Conservation (phyloP, 2,888 invertebrate species). For the Drosophila paracracens region DNA sequence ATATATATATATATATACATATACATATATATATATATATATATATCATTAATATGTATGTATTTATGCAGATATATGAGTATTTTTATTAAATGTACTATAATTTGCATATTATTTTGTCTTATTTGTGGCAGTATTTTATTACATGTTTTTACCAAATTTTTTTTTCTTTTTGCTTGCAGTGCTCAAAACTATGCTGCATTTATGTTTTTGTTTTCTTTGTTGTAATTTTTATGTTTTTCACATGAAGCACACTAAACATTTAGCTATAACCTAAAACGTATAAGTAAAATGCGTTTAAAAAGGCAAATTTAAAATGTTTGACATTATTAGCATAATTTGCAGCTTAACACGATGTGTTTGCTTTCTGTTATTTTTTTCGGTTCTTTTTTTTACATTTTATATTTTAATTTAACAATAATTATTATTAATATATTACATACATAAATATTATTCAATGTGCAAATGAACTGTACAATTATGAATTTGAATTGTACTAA, state of each 20-base stretch:
- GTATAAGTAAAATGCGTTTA: conserved; percentile 56
- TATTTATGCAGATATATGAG: conserved; percentile 28
- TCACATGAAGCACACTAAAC: conserved; percentile 67
- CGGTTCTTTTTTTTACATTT: conserved; percentile 1
- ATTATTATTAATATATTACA: conserved; percentile 33
- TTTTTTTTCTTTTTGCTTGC: conserved; percentile 38
- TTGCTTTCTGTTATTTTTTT: neutral
- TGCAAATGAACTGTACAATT: conserved; percentile 75
- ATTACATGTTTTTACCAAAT: conserved; percentile 64
- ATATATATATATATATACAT: conserved; percentile 27
- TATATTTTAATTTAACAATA: conserved; percentile 28
- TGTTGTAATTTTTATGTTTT: conserved; percentile 28
- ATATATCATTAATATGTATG: conserved; percentile 22
- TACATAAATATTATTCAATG: conserved; percentile 47
- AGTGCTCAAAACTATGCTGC: conserved; percentile 27
- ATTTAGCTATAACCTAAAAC: conserved; percentile 64
- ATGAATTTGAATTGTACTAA: conserved; percentile 46
- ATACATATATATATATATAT: conserved; percentile 27
- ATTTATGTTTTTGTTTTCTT: conserved; percentile 5
- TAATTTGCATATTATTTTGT: conserved; percentile 64
- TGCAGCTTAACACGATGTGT: conserved; percentile 48
- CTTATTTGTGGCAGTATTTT: conserved; percentile 82
- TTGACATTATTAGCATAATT: conserved; percentile 76
- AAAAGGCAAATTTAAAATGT: conserved; percentile 79
- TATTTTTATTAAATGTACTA: conserved; percentile 46